phyloP scores from a whole-genome alignment of 1,140 invertebrate genomes.

The Drosophila auraria region DNA sequence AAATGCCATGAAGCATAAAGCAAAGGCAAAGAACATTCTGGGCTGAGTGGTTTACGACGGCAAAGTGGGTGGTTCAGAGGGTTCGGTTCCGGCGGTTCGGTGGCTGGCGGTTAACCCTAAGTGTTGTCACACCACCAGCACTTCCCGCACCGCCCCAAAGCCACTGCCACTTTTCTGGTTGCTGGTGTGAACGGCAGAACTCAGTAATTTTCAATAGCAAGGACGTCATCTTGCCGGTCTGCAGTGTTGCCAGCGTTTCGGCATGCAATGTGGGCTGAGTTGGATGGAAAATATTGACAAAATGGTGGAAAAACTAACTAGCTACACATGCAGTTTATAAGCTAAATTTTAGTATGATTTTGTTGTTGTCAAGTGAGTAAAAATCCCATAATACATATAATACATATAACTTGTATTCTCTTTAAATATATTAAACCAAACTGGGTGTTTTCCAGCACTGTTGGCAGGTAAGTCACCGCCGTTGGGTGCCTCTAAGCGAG shows the following conservation, averaged over 20 bases:
- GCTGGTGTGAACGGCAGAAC: slow-evolving; percentile 62
- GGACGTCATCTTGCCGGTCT: slow-evolving; percentile 22
- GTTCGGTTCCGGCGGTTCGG: slow-evolving; percentile 39
- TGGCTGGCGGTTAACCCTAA: slow-evolving; percentile 75
- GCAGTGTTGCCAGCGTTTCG: slow-evolving; percentile 28
- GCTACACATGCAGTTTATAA: background rate
- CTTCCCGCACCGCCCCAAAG: slow-evolving; percentile 2
- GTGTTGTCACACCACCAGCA: slow-evolving; percentile 66
- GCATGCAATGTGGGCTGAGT: slow-evolving; percentile 9
- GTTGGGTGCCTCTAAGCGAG: slow-evolving; percentile 8
- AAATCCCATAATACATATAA: too few species aligned
- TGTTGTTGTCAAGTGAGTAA: too few species aligned
- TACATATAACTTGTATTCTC: too few species aligned
- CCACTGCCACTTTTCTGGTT: slow-evolving; percentile 65
- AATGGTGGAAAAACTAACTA: background rate
- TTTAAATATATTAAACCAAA: background rate
- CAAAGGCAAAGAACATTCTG: slow-evolving; percentile 56
- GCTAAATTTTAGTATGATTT: background rate
- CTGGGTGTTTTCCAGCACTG: too few species aligned
- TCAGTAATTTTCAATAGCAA: slow-evolving; percentile 61
- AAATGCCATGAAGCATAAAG: slow-evolving; percentile 62
- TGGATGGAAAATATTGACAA: background rate
- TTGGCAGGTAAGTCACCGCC: background rate
- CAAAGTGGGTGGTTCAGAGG: slow-evolving; percentile 6
- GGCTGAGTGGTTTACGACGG: slow-evolving; percentile 28